Base-by-base conservation (phyloP, 2,888 invertebrate species). In the Dorcus hopei region DNA sequence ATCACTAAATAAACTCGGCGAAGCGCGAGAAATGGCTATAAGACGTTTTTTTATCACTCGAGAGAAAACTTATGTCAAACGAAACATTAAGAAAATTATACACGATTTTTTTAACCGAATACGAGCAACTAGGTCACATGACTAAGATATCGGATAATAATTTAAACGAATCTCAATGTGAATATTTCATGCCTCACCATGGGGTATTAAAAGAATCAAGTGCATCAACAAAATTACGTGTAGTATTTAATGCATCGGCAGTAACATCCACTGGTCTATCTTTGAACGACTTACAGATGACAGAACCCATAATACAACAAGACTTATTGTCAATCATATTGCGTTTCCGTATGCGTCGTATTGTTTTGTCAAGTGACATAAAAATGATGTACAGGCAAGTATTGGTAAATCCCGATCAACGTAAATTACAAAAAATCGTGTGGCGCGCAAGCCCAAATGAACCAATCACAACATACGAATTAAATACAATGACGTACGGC, bases 301-400 rank as follows among this genome's bases (percentile, higher is more conserved):
- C 52, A n/a, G n/a, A n/a, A n/a, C n/a, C n/a, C n/a, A n/a, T n/a
- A n/a, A 9, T 57, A 23, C 57, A 57, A 38, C 43, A 38, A 38
- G 52, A 57, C 38, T 47, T 42, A 33, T 42, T 57, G n/a, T 52
- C 52, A 9, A 52, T 52, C 14, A 9, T 57, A 38, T 9, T 57
- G 5, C 14, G 57, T 38, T 57, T 52, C 47, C 38, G 51, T 3
- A 23, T n/a, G 5, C 49, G 54, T 39, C 23, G 16, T 26, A 41
- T 33, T 16, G 58, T 58, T 33, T 33, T 57, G 16, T 39, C 52
- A 53, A 16, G 19, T 6, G 54, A 54, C n/a, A 41, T 54, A 14
- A 19, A 38, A n/a, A n/a, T n/a, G n/a, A n/a, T n/a, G 54, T 74
- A 69, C 49, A 61, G 66, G 0, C 70, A 72, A 55, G 63, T 74